These are phyloP conservation scores for Drosophila anomalata DNA, from an alignment of 2,888 invertebrate genomes.

Conservation along the genomic window DNA sequence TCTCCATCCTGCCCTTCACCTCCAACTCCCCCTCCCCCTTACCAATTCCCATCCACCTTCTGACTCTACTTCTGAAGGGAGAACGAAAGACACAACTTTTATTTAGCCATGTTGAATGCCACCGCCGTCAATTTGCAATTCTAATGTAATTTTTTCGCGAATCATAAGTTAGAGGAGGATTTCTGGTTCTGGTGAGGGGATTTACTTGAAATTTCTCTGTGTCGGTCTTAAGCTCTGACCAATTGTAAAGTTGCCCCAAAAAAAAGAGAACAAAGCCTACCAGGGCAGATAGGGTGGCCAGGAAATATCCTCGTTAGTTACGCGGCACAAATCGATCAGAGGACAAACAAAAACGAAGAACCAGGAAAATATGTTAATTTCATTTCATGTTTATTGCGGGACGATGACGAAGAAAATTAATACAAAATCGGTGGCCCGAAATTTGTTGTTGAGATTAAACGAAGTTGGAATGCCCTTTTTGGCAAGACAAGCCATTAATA, in stretches of 20 bases:
- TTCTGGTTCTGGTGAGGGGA: constrained; percentile 21
- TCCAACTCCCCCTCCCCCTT: neutral
- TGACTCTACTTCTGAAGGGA: constrained; percentile 15
- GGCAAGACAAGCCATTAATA: neutral
- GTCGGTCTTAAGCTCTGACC: constrained; percentile 55
- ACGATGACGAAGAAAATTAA: constrained; percentile 64
- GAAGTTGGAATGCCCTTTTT: constrained; percentile 26
- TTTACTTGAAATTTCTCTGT: constrained; percentile 37
- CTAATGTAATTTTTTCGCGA: constrained; percentile 82
- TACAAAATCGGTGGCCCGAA: constrained; percentile 20
- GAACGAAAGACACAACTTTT: constrained; percentile 68
- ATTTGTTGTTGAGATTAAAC: constrained; percentile 8
- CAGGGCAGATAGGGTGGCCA: constrained; percentile 15
- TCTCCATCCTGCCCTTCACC: neutral
- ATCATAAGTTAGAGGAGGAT: constrained; percentile 74
- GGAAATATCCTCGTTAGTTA: constrained; percentile 53
- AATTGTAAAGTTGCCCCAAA: constrained; percentile 55
- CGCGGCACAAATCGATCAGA: constrained; percentile 68
- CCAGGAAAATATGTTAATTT: constrained; percentile 70
- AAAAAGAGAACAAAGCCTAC: neutral
- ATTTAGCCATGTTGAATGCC: constrained; percentile 70
- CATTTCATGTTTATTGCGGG: constrained; percentile 62
- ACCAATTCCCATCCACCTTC: neutral
- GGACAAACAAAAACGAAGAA: constrained; percentile 36
- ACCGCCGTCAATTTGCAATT: constrained; percentile 77